phyloP scores from a whole-genome alignment of 2,888 invertebrate species.

The Xestia ashworthii region DNA sequence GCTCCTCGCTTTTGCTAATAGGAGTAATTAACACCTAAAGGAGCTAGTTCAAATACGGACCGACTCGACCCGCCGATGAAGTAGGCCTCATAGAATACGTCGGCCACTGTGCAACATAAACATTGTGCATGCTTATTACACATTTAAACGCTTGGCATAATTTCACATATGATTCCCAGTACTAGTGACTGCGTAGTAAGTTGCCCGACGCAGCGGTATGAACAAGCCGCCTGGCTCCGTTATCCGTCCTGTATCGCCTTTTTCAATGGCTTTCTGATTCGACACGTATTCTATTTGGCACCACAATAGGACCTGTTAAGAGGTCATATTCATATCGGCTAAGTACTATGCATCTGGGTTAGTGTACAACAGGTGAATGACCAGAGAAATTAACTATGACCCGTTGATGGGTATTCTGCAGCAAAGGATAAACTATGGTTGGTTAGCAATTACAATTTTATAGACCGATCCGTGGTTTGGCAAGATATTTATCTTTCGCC shows the following conservation, averaged over 20 bases:
- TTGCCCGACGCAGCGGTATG: conserved; percentile 71
- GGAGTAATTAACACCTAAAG: not conserved
- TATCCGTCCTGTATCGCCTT: conserved; percentile 87
- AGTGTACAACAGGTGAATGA: conserved; percentile 81
- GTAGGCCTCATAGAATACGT: conserved; percentile 21
- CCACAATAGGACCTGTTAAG: conserved; percentile 85
- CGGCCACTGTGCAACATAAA: conserved; percentile 24
- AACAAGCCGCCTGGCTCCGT: conserved; percentile 75
- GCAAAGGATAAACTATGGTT: conserved; percentile 53
- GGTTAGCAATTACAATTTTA: conserved; percentile 61
- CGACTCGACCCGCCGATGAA: conserved; percentile 7
- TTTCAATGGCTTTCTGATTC: conserved; percentile 86
- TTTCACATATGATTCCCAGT: conserved; percentile 71
- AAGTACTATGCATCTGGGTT: conserved; percentile 85
- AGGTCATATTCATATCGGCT: conserved; percentile 83
- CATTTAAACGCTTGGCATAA: conserved; percentile 50
- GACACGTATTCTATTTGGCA: conserved; percentile 85
- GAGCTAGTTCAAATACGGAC: not conserved
- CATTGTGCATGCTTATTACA: conserved; percentile 45
- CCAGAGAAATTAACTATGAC: conserved; percentile 68
- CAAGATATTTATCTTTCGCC: conserved; percentile 50
- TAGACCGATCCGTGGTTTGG: conserved; percentile 42
- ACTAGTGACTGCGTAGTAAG: conserved; percentile 75
- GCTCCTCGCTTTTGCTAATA: not conserved
- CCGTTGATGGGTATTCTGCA: conserved; percentile 37